Evolutionary conservation across 1,140 invertebrate species (phyloP), one percentile per base, ranked within the genome.

Genomic region (Aporrectodea caliginosa): DNA sequence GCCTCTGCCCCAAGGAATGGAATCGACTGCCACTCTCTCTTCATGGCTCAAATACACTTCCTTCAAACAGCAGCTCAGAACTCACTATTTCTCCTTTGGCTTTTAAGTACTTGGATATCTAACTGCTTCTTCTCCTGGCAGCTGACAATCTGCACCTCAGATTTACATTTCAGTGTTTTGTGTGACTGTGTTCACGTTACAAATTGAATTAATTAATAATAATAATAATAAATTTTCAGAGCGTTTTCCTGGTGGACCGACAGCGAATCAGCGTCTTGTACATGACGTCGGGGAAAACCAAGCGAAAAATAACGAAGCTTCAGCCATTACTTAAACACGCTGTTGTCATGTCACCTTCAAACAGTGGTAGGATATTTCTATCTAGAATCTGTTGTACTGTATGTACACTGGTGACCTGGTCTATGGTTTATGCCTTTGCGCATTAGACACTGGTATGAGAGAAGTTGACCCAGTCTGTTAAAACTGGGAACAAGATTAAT

Each of bases 271-370:
- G 85, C 84, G 83, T 87, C 0, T 75, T 88, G 1, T 88, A 87
- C 82, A 82, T 88, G 27, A 86, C 86, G 29, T 87, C 86, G 35
- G 87, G 88, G 16, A 87, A 87, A 77, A 87, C 87, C 12, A 87
- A 86, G 75, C 82, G 80, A 31, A 85, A 82, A 78, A 78, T 86
- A 16, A 78, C 83, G 32, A 86, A 85, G 73, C 79, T 88, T 14
- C 83, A 86, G 31, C 81, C 81, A 73, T 78, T 87, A 22, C 73
- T 86, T 16, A 68, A 84, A 35, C 79, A 85, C 31, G 80, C 81
- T 34, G 82, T 85, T 30, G 76, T 68, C 72, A 72, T 87, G 16
- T 83, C 79, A 29, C 35, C 77, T 32, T 85, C 87, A 69, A 80
- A 83, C 68, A 85, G 86, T 84, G 87, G 87, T 88, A 82, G 81